phyloP scores from a whole-genome alignment of 2,888 invertebrate species.

The Brenthis daphne region DNA sequence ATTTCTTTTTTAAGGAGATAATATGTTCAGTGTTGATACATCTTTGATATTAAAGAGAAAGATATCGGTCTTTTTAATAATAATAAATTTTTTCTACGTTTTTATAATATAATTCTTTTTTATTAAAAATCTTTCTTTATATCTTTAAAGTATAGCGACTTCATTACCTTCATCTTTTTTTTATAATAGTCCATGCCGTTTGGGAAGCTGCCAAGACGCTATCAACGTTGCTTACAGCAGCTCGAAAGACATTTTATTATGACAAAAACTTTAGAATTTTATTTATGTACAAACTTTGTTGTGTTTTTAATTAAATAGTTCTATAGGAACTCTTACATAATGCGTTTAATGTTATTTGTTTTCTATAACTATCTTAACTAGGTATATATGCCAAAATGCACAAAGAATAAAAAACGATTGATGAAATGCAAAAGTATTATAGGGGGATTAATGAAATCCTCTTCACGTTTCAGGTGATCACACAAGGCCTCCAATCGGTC shows the following conservation, averaged over 20 bases:
- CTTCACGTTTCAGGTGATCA: conserved; percentile 43
- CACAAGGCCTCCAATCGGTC: conserved; percentile 39
- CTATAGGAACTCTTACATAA: no score
- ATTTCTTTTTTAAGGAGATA: no score
- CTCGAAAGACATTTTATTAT: not conserved
- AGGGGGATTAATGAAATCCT: conserved; percentile 44
- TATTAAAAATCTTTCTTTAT: no score
- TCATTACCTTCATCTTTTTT: not conserved
- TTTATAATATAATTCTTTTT: no score
- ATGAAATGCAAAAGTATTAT: conserved; percentile 25
- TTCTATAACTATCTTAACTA: not conserved
- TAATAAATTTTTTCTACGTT: no score
- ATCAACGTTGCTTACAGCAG: conserved; percentile 8
- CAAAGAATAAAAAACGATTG: conserved; percentile 7
- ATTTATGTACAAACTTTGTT: no score
- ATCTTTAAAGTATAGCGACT: no score
- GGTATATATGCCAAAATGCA: not conserved
- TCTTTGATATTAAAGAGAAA: no score
- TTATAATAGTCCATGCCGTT: not conserved
- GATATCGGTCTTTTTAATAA: no score
- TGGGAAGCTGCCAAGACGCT: conserved; percentile 5
- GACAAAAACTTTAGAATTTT: not conserved
- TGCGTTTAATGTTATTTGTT: no score
- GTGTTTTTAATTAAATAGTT: no score
- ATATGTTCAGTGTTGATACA: no score